Evolutionary conservation across 64 coral and sea anemone genomes (phyloP).

Genomic region (Platygyra sinensis): DNA sequence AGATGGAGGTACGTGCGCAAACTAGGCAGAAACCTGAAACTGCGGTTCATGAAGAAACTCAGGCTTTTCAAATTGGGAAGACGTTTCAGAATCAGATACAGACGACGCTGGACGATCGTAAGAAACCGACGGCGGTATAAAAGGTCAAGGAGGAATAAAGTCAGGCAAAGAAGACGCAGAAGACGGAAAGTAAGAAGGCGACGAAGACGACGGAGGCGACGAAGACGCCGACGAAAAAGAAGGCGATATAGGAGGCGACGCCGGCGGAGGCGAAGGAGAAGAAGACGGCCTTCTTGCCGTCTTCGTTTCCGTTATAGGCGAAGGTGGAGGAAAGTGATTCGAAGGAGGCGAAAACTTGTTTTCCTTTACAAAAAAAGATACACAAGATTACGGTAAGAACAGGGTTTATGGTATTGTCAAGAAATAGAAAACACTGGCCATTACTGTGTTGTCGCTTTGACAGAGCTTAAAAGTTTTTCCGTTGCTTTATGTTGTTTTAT

Average conservation of each 20-base stretch:
- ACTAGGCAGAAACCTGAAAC: background rate
- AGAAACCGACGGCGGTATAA: background rate
- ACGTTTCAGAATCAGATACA: background rate
- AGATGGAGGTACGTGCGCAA: background rate
- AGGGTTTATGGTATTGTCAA: background rate
- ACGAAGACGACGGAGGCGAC: background rate
- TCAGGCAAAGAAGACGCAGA: background rate
- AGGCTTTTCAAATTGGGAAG: background rate
- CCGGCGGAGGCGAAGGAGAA: background rate
- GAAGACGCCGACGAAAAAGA: background rate
- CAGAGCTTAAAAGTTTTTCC: too few relatives aligned
- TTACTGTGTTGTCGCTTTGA: background rate
- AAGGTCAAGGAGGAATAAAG: background rate
- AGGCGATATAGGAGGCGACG: background rate
- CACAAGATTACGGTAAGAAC: background rate
- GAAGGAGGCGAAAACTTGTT: background rate
- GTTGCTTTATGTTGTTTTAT: too few relatives aligned
- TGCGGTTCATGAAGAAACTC: background rate
- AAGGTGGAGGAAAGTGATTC: background rate
- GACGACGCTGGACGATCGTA: background rate
- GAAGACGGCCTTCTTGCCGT: background rate
- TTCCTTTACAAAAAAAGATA: background rate
- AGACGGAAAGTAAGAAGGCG: background rate
- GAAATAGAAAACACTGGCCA: background rate
- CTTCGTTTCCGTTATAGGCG: background rate